These are phyloP conservation scores for Casuarius casuarius DNA, from an alignment of 2,113 vertebrate genomes.

Conservation along the genomic window DNA sequence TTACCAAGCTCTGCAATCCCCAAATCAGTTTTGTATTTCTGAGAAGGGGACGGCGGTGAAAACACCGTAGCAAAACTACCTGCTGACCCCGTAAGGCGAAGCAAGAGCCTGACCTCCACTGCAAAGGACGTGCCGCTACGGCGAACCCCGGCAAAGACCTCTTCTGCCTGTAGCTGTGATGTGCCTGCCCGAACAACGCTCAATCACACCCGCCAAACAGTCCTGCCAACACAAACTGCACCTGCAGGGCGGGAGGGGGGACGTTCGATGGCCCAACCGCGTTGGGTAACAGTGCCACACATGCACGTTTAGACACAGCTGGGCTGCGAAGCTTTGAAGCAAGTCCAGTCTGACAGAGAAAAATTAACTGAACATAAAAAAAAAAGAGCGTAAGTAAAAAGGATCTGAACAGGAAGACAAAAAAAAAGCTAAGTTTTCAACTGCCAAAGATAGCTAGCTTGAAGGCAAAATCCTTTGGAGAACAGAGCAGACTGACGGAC, in stretches of 20 bases:
- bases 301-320: background rate
- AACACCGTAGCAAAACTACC: background rate
- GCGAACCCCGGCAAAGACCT: background rate
- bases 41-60: background rate
- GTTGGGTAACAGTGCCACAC: background rate
- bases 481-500: background rate
- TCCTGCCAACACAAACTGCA: background rate
- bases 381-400: background rate
- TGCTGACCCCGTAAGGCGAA: background rate
- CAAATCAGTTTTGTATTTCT: background rate
- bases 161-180: background rate
- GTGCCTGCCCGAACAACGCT: background rate
- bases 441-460: background rate
- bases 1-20: background rate
- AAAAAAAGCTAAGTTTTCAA: background rate
- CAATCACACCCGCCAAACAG: background rate
- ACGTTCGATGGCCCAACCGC: accelerated
- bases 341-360: background rate
- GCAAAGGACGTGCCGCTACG: background rate
- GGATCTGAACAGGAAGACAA: background rate
- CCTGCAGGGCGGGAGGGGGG: accelerated
- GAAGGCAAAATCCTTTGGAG: background rate
- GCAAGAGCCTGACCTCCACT: background rate
- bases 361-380: accelerated
- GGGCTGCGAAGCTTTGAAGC: background rate